Conservation (phyloP, 1,140 invertebrate species). For the Phocides pigmalion region DNA sequence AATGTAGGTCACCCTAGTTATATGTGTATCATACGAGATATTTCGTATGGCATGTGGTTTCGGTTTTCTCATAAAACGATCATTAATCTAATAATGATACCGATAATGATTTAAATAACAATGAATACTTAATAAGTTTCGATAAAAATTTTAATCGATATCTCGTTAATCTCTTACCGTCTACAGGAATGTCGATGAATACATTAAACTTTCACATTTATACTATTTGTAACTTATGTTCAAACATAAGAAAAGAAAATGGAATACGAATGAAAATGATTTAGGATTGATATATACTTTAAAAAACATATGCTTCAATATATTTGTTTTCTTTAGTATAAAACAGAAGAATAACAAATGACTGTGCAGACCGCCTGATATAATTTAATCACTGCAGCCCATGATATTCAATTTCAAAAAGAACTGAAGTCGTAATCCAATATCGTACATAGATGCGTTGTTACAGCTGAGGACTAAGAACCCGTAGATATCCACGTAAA, state of each 20-base stretch:
- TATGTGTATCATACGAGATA: conserved; percentile 29
- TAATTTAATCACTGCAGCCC: no score
- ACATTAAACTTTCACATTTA: conserved; percentile 45
- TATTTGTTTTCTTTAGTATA: no score
- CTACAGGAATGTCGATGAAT: conserved; percentile 55
- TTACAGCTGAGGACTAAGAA: no score
- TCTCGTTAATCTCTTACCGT: conserved; percentile 56
- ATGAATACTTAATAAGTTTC: conserved; percentile 68
- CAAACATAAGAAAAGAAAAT: no score
- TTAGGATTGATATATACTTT: no score
- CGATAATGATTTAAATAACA: conserved; percentile 57
- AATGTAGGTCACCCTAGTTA: conserved; percentile 19
- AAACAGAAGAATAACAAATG: no score
- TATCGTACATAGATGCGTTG: no score
- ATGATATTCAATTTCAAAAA: no score
- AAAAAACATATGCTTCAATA: neutral
- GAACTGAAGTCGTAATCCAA: no score
- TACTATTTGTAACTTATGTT: conserved; percentile 26
- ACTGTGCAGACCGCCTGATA: no score
- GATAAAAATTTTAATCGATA: conserved; percentile 54
- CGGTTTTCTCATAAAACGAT: conserved; percentile 53
- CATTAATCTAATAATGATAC: conserved; percentile 65
- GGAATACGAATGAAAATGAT: no score
- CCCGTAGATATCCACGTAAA: no score
- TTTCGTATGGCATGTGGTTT: conserved; percentile 41